Conservation (phyloP, 1,140 invertebrate genomes). For the Drosophila sechellia region DNA sequence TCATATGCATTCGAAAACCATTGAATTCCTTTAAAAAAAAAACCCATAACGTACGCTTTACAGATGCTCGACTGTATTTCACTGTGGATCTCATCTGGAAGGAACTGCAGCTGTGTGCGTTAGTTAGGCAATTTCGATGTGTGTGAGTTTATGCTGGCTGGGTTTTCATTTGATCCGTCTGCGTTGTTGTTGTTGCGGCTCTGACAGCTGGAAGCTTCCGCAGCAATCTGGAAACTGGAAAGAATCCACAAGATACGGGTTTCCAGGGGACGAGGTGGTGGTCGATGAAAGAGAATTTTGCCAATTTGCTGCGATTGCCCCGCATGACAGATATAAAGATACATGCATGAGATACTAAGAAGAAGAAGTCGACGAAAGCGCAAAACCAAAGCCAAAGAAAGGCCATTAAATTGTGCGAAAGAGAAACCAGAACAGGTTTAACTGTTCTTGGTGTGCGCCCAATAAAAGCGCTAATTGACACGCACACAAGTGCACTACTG, state of each 20-base stretch:
- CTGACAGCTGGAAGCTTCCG: conserved; percentile 44
- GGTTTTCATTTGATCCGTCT: conserved; percentile 18
- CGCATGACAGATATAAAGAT: conserved; percentile 10
- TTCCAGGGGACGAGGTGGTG: background rate
- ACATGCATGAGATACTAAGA: background rate
- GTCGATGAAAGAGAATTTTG: conserved; percentile 29
- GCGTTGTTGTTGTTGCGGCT: conserved; percentile 4
- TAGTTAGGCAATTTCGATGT: conserved; percentile 3
- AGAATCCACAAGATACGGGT: conserved; percentile 32
- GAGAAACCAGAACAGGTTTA: conserved; percentile 68
- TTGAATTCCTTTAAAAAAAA: background rate
- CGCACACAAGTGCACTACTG: conserved; percentile 34
- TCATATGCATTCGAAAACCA: too few species aligned
- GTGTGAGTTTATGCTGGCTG: conserved; percentile 8
- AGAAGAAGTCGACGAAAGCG: conserved; percentile 28
- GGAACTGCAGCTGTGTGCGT: conserved; percentile 11
- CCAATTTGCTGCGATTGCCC: conserved; percentile 20
- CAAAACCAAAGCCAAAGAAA: conserved; percentile 45
- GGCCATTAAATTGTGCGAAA: conserved; percentile 33
- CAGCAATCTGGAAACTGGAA: conserved; percentile 23
- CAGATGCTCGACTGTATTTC: conserved; percentile 8
- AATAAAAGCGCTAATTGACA: conserved; percentile 70
- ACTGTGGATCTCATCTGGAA: conserved; percentile 9
- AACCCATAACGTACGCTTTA: background rate
- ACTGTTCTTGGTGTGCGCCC: conserved; percentile 56